Evolutionary conservation across 30 jellyfish, hydroid and myxozoan genomes (phyloP).

Genomic region (Euphysa ruthae): DNA sequence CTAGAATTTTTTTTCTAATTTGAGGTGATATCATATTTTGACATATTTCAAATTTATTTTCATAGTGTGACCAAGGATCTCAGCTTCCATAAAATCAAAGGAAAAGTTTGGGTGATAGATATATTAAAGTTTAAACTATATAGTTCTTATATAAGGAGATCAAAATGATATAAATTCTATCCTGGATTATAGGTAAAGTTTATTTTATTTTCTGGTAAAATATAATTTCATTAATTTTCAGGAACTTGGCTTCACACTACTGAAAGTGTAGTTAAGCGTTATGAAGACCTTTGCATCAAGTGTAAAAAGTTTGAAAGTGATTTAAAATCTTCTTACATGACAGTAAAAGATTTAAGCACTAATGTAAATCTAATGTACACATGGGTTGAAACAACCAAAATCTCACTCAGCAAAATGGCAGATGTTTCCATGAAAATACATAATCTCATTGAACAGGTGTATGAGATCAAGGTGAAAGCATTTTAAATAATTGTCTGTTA

Average conservation of each 20-base stretch:
- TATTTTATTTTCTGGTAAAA: too few species aligned
- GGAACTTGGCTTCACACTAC: conserved; percentile 87
- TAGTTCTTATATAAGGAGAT: too few species aligned
- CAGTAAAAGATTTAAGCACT: conserved; percentile 67
- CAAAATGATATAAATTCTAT: too few species aligned
- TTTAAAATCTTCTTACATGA: conserved; percentile 55
- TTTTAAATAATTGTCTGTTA: background rate
- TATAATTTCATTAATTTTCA: too few species aligned
- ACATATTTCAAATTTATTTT: too few species aligned
- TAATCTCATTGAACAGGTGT: conserved; percentile 66
- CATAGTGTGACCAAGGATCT: too few species aligned
- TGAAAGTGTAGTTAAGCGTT: conserved; percentile 56
- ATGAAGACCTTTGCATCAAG: conserved; percentile 60
- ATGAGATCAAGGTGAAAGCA: conserved; percentile 63
- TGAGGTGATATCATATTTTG: too few species aligned
- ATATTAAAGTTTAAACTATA: too few species aligned
- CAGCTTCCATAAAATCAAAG: too few species aligned
- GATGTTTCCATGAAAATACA: conserved; percentile 54
- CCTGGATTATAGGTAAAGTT: too few species aligned
- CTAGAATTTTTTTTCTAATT: too few species aligned
- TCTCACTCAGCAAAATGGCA: conserved; percentile 63
- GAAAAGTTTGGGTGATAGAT: too few species aligned
- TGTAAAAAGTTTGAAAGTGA: conserved; percentile 37
- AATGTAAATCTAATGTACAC: conserved; percentile 61
- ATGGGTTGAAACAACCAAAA: conserved; percentile 66